phyloP scores from a whole-genome alignment of 2,888 invertebrate genomes.

The Melanostoma mellinum region DNA sequence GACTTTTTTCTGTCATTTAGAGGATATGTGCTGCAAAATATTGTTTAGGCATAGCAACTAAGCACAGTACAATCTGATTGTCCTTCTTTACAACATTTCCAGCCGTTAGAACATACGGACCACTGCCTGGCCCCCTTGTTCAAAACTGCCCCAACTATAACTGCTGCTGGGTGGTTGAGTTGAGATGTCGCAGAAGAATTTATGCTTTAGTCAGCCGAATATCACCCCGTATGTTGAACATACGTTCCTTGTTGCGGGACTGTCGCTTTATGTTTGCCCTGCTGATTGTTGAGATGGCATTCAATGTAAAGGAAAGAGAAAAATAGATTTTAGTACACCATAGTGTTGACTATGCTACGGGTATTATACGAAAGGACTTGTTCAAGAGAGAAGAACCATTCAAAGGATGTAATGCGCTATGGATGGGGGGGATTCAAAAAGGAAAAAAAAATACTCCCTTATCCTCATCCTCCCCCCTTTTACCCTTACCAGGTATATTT shows the following conservation, averaged over 20 bases:
- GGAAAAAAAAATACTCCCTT: constrained; percentile 6
- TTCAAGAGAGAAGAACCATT: constrained; percentile 34
- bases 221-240: constrained; percentile 67
- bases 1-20: too few relatives aligned
- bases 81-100: too few relatives aligned
- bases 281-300: constrained; percentile 65
- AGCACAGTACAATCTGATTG: not conserved
- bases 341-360: constrained; percentile 41
- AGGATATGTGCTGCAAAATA: too few relatives aligned
- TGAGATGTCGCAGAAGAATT: constrained; percentile 72
- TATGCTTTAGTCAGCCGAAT: constrained; percentile 72
- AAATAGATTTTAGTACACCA: constrained; percentile 27
- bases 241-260: constrained; percentile 68
- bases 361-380: constrained; percentile 18
- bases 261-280: constrained; percentile 67
- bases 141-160: constrained; percentile 25
- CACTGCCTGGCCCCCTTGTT: constrained; percentile 25
- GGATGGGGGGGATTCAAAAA: constrained; percentile 10
- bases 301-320: constrained; percentile 28
- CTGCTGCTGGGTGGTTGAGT: constrained; percentile 24
- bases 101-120: too few relatives aligned
- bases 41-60: not conserved
- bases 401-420: constrained; percentile 46
- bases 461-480: not conserved
- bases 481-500: constrained; percentile 54